These are phyloP conservation scores for Gymnoscelis rufifasciata DNA, from an alignment of 2,888 invertebrate genomes.

Conservation along the genomic window DNA sequence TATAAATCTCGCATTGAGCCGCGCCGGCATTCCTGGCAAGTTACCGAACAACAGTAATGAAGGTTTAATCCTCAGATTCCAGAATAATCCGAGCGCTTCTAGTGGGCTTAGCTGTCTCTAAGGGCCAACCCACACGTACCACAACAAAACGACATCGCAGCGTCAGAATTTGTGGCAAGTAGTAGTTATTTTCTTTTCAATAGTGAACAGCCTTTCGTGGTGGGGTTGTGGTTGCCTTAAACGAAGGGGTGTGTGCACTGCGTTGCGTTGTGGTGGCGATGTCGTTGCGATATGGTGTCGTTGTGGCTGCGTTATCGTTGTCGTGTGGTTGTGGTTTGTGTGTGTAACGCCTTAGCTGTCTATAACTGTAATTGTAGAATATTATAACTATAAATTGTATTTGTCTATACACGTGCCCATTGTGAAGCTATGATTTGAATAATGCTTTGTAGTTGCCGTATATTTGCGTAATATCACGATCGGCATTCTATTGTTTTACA, in stretches of 20 bases:
- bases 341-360: too few relatives aligned
- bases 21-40: constrained; percentile 55
- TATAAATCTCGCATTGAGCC: constrained; percentile 62
- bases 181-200: too few relatives aligned
- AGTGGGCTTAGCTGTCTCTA: constrained; percentile 42
- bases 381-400: constrained; percentile 8
- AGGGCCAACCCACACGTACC: too few relatives aligned
- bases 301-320: too few relatives aligned
- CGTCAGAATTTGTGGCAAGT: too few relatives aligned
- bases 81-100: constrained; percentile 49
- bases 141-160: too few relatives aligned
- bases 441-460: background rate
- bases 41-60: constrained; percentile 67
- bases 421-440: background rate
- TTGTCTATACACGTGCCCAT: background rate
- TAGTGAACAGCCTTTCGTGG: too few relatives aligned
- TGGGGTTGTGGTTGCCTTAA: too few relatives aligned
- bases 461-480: background rate
- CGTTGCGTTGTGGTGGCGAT: too few relatives aligned
- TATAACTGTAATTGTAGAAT: constrained; percentile 38
- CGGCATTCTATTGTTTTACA: background rate
- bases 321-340: too few relatives aligned
- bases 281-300: too few relatives aligned
- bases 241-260: too few relatives aligned
- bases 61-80: constrained; percentile 63